These are phyloP conservation scores for Dryas iulia DNA, from an alignment of 1,140 invertebrate genomes.

Conservation along the genomic window DNA sequence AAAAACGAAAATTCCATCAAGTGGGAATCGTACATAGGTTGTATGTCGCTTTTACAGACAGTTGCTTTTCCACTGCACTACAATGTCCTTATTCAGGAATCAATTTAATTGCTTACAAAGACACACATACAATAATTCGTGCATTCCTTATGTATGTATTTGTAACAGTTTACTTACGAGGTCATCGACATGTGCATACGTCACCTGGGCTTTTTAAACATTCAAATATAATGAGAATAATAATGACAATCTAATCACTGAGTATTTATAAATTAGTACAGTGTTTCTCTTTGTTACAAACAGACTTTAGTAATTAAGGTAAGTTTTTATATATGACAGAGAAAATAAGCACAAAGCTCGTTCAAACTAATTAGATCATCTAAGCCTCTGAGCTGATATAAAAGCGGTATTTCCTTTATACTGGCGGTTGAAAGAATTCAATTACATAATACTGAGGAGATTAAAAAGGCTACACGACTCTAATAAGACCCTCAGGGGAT, in stretches of 20 bases:
- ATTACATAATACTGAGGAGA: conserved; percentile 63
- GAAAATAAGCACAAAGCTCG: conserved; percentile 29
- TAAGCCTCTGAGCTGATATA: conserved; percentile 51
- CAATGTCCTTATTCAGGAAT: no score
- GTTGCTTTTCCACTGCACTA: no score
- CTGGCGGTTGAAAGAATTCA: conserved; percentile 60
- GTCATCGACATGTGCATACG: no score
- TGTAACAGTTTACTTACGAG: no score
- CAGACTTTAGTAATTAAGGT: not conserved
- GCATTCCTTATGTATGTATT: no score
- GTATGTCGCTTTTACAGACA: no score
- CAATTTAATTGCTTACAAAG: no score
- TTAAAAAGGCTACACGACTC: conserved; percentile 54
- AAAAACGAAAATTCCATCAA: no score
- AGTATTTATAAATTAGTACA: not conserved
- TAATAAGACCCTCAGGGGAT: conserved; percentile 53
- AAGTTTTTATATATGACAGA: conserved; percentile 16
- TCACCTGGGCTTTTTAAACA: no score
- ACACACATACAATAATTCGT: no score
- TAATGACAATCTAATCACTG: not conserved
- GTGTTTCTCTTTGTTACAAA: not conserved
- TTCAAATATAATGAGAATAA: no score
- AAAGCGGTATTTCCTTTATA: conserved; percentile 62
- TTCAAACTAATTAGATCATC: conserved; percentile 51
- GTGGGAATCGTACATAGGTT: no score